Percentiles rank a stretch among this genome's conserved stretches.
Conservation (phyloP, 2,888 invertebrate genomes). For the Mesoligia furuncula region DNA sequence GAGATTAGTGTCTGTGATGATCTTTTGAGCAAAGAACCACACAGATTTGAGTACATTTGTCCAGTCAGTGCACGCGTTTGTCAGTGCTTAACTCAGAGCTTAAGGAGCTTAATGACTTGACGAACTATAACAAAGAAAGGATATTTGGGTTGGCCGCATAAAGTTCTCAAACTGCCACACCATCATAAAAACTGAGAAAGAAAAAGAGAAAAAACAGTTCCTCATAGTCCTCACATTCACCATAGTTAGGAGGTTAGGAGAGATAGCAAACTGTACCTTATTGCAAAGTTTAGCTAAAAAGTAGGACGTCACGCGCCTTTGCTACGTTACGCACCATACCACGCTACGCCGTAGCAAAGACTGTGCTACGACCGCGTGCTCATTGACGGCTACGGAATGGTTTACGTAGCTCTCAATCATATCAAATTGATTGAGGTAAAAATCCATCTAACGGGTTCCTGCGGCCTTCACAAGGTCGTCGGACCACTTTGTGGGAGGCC, state of each 20-base stretch:
- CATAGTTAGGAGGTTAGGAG: background rate
- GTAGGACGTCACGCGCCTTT: background rate
- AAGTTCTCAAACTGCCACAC: background rate
- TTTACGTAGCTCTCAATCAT: background rate
- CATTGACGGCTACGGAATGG: background rate
- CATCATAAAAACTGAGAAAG: background rate
- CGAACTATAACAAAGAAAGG: background rate
- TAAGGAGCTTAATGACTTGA: no score
- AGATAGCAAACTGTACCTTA: background rate
- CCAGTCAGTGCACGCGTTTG: no score
- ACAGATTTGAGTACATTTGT: no score
- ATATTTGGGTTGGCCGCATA: background rate
- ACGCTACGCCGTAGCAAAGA: background rate
- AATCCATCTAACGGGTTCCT: no score
- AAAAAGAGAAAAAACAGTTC: background rate
- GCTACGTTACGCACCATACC: background rate
- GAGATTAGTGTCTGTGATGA: no score
- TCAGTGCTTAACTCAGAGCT: no score
- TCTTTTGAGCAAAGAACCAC: no score
- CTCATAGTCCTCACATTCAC: background rate
- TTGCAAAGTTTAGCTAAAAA: background rate
- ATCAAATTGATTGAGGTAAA: background rate
- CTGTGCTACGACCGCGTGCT: background rate
- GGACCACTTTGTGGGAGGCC: no score
- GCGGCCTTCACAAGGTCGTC: no score